Conservation (phyloP, 2,113 vertebrate genomes). For the Xenus cinereus region DNA sequence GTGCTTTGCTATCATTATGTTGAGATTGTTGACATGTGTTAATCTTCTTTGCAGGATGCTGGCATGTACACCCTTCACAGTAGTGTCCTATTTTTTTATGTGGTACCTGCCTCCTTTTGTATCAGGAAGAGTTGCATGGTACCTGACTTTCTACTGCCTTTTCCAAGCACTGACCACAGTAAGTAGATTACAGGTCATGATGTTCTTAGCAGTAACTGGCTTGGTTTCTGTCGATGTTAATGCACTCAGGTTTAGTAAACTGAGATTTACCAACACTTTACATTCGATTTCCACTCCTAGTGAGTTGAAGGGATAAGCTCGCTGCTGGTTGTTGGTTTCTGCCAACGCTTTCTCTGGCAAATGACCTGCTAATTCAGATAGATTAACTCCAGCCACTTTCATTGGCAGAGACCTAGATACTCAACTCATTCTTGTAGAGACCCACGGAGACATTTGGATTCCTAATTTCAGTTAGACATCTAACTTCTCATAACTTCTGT, state of each 20-base stretch:
- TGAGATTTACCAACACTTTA: background rate
- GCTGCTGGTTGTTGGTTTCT: background rate
- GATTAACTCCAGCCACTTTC: background rate
- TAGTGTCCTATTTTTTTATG: slow-evolving; percentile 90
- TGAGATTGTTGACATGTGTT: background rate
- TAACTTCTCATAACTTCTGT: background rate
- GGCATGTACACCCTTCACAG: slow-evolving; percentile 86
- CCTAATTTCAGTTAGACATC: background rate
- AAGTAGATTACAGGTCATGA: slow-evolving; percentile 58
- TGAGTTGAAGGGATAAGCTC: background rate
- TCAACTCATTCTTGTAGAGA: background rate
- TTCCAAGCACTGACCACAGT: slow-evolving; percentile 94
- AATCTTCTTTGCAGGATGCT: slow-evolving; percentile 81
- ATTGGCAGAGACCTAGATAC: background rate
- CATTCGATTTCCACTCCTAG: background rate
- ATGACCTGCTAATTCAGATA: background rate
- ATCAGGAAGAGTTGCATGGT: slow-evolving; percentile 85
- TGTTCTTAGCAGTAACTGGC: background rate
- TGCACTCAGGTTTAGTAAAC: background rate
- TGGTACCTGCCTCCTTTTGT: slow-evolving; percentile 91
- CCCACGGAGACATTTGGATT: background rate
- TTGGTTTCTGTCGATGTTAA: background rate
- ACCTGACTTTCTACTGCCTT: slow-evolving; percentile 87
- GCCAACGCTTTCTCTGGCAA: background rate
- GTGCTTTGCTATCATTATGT: background rate